These are phyloP conservation scores for Sebastes steindachneri DNA, from an alignment of 2,797 vertebrate genomes.

Conservation along the genomic window DNA sequence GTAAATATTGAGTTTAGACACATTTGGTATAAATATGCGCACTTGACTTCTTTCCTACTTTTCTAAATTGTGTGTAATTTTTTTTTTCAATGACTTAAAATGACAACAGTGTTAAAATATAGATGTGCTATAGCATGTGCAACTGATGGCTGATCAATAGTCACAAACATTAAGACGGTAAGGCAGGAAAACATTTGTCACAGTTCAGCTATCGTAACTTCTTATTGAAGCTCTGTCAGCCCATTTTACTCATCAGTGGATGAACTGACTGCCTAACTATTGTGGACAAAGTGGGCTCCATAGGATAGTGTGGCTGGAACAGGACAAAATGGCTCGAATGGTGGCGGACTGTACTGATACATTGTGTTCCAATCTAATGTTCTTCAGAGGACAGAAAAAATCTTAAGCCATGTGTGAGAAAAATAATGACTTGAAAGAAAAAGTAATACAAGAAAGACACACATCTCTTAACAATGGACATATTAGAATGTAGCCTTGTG, in stretches of 20 bases:
- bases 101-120: neutral
- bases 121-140: neutral
- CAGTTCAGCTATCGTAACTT: neutral
- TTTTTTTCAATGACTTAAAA: neutral
- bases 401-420: conserved; percentile 37
- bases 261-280: neutral
- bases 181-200: neutral
- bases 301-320: conserved; percentile 37
- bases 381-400: conserved; percentile 27
- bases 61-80: neutral
- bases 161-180: neutral
- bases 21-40: neutral
- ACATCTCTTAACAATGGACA: conserved; percentile 6
- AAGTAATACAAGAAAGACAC: neutral
- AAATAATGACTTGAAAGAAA: conserved; percentile 45
- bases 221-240: neutral
- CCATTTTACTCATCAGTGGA: neutral
- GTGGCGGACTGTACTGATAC: conserved; percentile 55
- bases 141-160: neutral
- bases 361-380: conserved; percentile 55
- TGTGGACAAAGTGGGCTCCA: conserved; percentile 18
- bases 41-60: neutral
- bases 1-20: neutral
- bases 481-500: neutral
- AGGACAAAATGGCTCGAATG: conserved; percentile 52